phyloP scores from a whole-genome alignment of 2,113 vertebrate species.

The Pampusana beccarii region DNA sequence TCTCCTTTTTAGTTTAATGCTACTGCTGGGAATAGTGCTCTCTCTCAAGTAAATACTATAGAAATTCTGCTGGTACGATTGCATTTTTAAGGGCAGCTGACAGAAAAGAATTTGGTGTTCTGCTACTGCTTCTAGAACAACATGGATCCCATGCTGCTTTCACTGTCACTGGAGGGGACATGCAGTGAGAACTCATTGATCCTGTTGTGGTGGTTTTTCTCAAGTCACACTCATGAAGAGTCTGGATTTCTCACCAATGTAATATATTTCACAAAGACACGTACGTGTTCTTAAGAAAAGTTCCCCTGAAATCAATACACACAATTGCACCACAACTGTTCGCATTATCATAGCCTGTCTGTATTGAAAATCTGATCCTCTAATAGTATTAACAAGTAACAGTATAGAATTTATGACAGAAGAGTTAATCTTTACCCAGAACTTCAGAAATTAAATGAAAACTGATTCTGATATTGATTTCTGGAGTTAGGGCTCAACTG shows the following conservation, averaged over 20 bases:
- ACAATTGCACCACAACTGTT: neutral
- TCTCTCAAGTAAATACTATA: neutral
- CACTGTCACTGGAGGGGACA: neutral
- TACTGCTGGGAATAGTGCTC: neutral
- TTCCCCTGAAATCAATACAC: neutral
- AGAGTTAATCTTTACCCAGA: neutral
- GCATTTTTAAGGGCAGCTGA: neutral
- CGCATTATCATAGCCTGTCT: neutral
- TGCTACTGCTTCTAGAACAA: neutral
- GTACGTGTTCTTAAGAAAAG: rapidly evolving
- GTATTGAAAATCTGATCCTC: neutral
- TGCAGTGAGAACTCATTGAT: rapidly evolving
- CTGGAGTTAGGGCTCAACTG: neutral
- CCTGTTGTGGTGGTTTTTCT: neutral
- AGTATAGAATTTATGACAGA: neutral
- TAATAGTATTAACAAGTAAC: neutral
- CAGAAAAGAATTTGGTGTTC: neutral
- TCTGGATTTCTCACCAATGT: neutral
- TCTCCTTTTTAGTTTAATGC: neutral
- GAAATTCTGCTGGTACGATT: neutral
- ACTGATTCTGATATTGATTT: neutral
- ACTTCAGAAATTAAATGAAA: neutral
- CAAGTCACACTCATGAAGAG: rapidly evolving
- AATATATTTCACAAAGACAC: neutral
- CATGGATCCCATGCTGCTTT: neutral